These are phyloP conservation scores for Sebastiscus albofasciatus DNA, from an alignment of 2,797 vertebrate species.

Conservation along the genomic window DNA sequence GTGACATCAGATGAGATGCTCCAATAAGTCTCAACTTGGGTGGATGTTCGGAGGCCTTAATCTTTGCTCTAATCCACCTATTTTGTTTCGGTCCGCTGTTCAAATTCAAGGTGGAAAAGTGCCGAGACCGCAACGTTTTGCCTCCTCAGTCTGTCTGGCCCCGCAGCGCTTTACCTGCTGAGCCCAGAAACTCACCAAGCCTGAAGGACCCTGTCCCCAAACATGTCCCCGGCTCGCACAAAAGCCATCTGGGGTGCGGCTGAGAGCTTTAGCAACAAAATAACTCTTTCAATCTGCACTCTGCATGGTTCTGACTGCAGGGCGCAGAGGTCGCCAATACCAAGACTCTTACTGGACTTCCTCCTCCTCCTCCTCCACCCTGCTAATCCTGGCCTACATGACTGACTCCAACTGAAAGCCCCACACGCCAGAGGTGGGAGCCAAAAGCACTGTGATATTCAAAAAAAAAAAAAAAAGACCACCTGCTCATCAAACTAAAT, in stretches of 20 bases:
- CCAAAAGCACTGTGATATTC: slow-evolving; percentile 64
- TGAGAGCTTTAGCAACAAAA: slow-evolving; percentile 71
- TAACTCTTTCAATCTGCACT: slow-evolving; percentile 73
- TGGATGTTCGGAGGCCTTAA: slow-evolving; percentile 30
- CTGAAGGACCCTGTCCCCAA: slow-evolving; percentile 58
- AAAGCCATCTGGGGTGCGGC: slow-evolving; percentile 78
- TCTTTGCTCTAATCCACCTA: slow-evolving; percentile 57
- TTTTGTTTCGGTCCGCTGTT: slow-evolving; percentile 52
- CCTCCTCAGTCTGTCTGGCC: slow-evolving; percentile 60
- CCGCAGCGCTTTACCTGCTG: slow-evolving; percentile 80
- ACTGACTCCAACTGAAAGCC: slow-evolving; percentile 71
- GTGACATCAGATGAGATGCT: slow-evolving; percentile 47
- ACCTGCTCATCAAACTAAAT: slow-evolving; percentile 88
- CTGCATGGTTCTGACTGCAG: slow-evolving; percentile 70
- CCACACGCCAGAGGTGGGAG: slow-evolving; percentile 69
- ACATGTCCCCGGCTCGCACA: slow-evolving; percentile 61
- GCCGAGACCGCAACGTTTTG: slow-evolving; percentile 65
- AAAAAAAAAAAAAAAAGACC: slow-evolving; percentile 70
- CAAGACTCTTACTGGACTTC: slow-evolving; percentile 52
- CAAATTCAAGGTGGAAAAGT: slow-evolving; percentile 65
- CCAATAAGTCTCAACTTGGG: slow-evolving; percentile 27
- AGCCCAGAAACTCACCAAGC: slow-evolving; percentile 67
- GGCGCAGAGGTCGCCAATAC: slow-evolving; percentile 62
- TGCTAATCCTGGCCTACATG: slow-evolving; percentile 74
- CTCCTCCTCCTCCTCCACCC: slow-evolving; percentile 49